Base-by-base conservation (phyloP, 2,797 vertebrate species). In the Chromis chromis region DNA sequence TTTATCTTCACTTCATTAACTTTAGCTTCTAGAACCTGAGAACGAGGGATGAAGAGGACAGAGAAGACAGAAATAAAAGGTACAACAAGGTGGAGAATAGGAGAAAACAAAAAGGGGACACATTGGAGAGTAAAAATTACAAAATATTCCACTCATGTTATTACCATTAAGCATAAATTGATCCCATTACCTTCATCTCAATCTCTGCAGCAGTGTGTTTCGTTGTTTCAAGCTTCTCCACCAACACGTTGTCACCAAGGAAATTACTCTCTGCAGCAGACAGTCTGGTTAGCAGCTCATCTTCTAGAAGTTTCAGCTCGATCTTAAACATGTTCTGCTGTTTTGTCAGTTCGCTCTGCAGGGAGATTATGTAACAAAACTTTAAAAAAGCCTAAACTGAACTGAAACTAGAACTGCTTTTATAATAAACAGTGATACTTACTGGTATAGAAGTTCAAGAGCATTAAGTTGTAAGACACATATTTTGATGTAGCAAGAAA, bases 301-400 rank as follows among this genome's bases (percentile, higher is more conserved):
- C 94, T 88, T 95, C 95, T 86, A 96, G 91, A 64, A 95, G 94
- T 92, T 95, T 96, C 90, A 97, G 87, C 87, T 96, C 91, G 44
- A 96, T 96, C 93, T 96, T 95, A 88, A 96, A 97, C 79, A 95
- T 91, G 85, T 96, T 95, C 94, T 95, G 94, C 87, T 96, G 94
- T 88, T 94, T 95, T 79, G 93, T 92, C 70, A 96, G 84, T 59
- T 95, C 93, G 82, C 92, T 93, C 93, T 95, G 90, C 10, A 69
- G 60, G 49, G 9, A 55, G 25, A 39, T 13, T 0, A 71, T 10
- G 70, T 19, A 69, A 42, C 54, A 4, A 27, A 24, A 31, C 12
- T 3, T 55, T 11, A 24, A 60, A 25, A 25, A 46, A 53, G 12
- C 10, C 53, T 6, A 62, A 60, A 61, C 4, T 11, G 19, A 49